A percentile compares a stretch with the other conserved stretches of the same genome.
phyloP scores from a whole-genome alignment of 2,888 invertebrate genomes.

The Agrilus mali region DNA sequence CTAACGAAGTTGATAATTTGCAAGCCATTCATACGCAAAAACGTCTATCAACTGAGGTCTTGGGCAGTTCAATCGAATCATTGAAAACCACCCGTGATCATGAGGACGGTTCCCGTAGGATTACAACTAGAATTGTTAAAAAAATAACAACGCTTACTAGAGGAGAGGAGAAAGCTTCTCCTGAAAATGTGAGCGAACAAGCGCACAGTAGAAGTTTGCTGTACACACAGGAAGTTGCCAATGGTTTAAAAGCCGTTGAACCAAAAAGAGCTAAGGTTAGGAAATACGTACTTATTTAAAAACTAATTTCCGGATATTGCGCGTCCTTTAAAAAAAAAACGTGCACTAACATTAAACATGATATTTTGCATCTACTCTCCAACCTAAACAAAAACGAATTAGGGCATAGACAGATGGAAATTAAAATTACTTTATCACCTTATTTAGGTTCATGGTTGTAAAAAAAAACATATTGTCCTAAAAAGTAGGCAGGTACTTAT shows the following conservation, averaged over 20 bases:
- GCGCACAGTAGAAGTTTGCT: conserved; percentile 43
- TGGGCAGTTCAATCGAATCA: conserved; percentile 74
- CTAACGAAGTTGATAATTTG: conserved; percentile 38
- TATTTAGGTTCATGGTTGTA: no score
- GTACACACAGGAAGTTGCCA: conserved; percentile 42
- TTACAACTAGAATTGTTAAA: conserved; percentile 74
- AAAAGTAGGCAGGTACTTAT: no score
- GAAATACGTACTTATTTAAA: conserved; percentile 5
- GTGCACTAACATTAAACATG: no score
- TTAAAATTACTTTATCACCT: no score
- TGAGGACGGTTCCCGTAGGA: conserved; percentile 65
- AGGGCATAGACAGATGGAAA: no score
- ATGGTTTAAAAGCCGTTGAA: conserved; percentile 41
- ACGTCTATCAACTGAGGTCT: conserved; percentile 69
- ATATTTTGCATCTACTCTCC: no score
- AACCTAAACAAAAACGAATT: no score
- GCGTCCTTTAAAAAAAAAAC: no score
- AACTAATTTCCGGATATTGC: conserved; percentile 5
- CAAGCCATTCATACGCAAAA: conserved; percentile 74
- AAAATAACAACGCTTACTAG: conserved; percentile 81
- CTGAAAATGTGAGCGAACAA: conserved; percentile 54
- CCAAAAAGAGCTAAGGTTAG: conserved; percentile 69
- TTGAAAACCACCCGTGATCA: conserved; percentile 71
- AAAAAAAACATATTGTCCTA: no score
- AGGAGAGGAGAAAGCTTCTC: conserved; percentile 66